Percentiles rank a stretch among this genome's conserved stretches.
Conservation (phyloP, 2,113 vertebrate species). For the Toxotes chatareus region DNA sequence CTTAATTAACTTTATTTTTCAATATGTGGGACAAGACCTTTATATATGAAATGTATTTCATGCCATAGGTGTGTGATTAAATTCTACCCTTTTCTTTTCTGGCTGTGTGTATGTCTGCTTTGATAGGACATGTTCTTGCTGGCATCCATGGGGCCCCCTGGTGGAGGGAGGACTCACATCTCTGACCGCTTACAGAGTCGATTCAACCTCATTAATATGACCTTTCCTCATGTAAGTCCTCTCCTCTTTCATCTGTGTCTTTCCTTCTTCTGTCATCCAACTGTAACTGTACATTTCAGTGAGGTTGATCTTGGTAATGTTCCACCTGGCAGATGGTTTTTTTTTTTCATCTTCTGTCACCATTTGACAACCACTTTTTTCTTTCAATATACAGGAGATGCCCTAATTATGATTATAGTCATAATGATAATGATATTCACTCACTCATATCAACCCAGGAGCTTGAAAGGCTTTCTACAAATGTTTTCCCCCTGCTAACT, state of each 20-base stretch:
- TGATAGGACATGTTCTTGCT: conserved; percentile 90
- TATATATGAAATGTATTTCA: neutral
- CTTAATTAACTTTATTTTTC: neutral
- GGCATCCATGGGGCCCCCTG: conserved; percentile 91
- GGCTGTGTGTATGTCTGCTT: neutral
- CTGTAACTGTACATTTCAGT: conserved; percentile 35
- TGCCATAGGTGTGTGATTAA: rapidly evolving
- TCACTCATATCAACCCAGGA: conserved; percentile 68
- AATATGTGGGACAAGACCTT: neutral
- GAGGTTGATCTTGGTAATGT: neutral
- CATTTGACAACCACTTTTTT: conserved; percentile 64
- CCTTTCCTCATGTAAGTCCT: conserved; percentile 89
- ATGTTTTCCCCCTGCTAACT: conserved; percentile 22
- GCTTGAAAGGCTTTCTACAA: conserved; percentile 68
- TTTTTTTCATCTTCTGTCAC: conserved; percentile 72
- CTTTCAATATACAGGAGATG: conserved; percentile 74
- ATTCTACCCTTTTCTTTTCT: neutral
- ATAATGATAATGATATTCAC: conserved; percentile 78
- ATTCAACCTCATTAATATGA: conserved; percentile 95
- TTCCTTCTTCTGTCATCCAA: neutral
- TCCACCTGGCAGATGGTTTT: conserved; percentile 64
- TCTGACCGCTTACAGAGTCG: conserved; percentile 89
- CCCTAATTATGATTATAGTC: conserved; percentile 79
- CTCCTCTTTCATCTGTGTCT: neutral
- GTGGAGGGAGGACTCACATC: conserved; percentile 89